A percentile compares a stretch with the other conserved stretches of the same genome.
These are phyloP conservation scores for Pogonomyrmex californicus DNA, from an alignment of 1,140 invertebrate species.

Conservation along the genomic window DNA sequence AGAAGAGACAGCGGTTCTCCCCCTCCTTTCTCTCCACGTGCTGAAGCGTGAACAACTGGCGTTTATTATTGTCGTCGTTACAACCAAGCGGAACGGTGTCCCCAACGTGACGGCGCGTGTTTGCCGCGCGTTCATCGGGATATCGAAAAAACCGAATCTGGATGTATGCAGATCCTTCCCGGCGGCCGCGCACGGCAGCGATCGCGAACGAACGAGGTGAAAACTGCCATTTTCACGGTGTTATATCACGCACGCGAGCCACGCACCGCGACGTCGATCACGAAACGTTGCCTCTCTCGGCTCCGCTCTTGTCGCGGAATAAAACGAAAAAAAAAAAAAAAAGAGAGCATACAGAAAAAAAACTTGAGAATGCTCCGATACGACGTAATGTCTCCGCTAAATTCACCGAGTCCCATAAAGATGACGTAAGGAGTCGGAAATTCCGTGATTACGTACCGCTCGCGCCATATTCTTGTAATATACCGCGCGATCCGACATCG, in stretches of 20 bases:
- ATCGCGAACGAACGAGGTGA: conserved; percentile 12
- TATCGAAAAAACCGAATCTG: neutral
- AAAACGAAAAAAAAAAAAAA: neutral
- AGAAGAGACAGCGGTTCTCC: conserved; percentile 10
- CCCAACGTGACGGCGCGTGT: neutral
- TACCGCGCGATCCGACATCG: conserved; percentile 24
- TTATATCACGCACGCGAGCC: conserved; percentile 43
- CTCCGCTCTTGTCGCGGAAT: neutral
- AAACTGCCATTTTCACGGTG: conserved; percentile 42
- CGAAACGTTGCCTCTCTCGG: neutral
- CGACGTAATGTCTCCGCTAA: neutral
- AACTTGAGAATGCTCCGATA: too few relatives aligned
- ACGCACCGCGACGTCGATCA: conserved; percentile 6
- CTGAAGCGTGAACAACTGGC: conserved; percentile 42
- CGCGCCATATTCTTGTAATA: neutral
- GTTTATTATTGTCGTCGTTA: conserved; percentile 10
- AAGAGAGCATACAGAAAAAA: neutral
- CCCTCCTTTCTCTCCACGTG: neutral
- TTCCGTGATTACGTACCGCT: neutral
- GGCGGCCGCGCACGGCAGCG: neutral
- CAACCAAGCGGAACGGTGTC: neutral
- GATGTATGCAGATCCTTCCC: neutral
- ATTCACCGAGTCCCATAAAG: neutral
- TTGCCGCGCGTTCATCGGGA: neutral
- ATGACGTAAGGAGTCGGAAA: conserved; percentile 29